Conservation (phyloP, 2,113 vertebrate genomes). For the Xiphorhynchus elegans region DNA sequence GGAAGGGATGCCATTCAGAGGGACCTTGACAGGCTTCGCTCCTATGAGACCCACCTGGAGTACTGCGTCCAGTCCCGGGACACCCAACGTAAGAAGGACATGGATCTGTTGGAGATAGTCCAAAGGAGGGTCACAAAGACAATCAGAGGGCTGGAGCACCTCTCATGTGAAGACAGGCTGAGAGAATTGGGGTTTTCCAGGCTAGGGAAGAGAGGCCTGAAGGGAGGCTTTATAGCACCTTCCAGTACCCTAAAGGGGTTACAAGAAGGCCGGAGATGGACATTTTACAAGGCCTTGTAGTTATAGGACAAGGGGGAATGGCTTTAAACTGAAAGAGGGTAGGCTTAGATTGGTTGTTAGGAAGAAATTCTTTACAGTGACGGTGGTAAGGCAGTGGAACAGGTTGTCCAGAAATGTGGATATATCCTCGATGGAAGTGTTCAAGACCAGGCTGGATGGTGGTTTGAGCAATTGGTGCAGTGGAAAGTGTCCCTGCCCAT, state of each 20-base stretch:
- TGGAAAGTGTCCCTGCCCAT: background rate
- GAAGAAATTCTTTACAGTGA: background rate
- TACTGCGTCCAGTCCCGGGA: background rate
- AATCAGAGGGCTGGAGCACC: background rate
- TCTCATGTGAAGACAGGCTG: background rate
- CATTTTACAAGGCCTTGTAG: background rate
- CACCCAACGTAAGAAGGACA: background rate
- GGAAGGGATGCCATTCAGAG: background rate
- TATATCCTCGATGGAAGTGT: background rate
- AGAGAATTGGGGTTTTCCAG: background rate
- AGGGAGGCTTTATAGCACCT: background rate
- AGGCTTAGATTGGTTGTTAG: background rate
- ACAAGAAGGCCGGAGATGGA: background rate
- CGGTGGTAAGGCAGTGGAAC: background rate
- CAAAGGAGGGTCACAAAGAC: background rate
- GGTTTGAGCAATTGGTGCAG: background rate
- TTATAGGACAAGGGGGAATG: background rate
- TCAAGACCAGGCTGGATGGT: background rate
- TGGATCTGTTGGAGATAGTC: background rate
- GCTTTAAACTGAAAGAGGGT: background rate
- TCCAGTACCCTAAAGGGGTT: rapidly evolving
- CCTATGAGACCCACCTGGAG: rapidly evolving
- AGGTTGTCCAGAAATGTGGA: background rate
- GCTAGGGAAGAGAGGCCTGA: background rate
- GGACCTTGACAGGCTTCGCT: background rate